Conservation (phyloP, 2,888 invertebrate genomes). For the Standfussiana lucernea region DNA sequence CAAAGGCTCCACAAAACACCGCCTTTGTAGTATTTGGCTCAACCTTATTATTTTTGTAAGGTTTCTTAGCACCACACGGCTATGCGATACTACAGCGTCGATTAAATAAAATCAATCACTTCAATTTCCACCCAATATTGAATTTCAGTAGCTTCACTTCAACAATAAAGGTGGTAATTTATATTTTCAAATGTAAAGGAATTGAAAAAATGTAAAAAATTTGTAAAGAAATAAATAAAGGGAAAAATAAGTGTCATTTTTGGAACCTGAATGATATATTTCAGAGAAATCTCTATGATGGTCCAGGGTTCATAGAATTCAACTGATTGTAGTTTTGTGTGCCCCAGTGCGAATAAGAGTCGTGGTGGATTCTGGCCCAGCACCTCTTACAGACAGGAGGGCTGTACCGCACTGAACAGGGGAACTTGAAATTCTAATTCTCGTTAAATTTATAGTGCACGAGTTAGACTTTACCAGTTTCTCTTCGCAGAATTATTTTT, state of each 20-base stretch:
- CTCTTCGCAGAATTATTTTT: not conserved
- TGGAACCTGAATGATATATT: not conserved
- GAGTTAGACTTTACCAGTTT: not conserved
- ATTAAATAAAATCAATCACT: conserved; percentile 23
- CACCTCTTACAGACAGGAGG: too few species aligned
- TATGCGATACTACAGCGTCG: not conserved
- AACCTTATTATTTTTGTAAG: conserved; percentile 15
- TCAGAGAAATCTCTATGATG: not conserved
- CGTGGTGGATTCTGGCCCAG: not conserved
- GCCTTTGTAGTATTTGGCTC: not conserved
- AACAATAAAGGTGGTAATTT: not conserved
- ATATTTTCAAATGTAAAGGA: too few species aligned
- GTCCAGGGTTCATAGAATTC: not conserved
- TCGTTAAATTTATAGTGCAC: not conserved
- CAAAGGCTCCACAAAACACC: not conserved
- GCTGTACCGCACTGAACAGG: not conserved
- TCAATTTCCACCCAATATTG: conserved; percentile 22
- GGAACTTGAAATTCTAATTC: not conserved
- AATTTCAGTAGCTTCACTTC: conserved; percentile 5
- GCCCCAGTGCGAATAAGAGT: not conserved
- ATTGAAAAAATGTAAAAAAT: too few species aligned
- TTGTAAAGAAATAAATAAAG: too few species aligned
- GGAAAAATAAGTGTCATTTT: too few species aligned
- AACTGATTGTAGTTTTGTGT: not conserved
- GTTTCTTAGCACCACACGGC: conserved; percentile 21